A percentile compares a stretch with the other conserved stretches of the same genome.
Conservation (phyloP, 2,113 vertebrate genomes). For the Cacatua alba region DNA sequence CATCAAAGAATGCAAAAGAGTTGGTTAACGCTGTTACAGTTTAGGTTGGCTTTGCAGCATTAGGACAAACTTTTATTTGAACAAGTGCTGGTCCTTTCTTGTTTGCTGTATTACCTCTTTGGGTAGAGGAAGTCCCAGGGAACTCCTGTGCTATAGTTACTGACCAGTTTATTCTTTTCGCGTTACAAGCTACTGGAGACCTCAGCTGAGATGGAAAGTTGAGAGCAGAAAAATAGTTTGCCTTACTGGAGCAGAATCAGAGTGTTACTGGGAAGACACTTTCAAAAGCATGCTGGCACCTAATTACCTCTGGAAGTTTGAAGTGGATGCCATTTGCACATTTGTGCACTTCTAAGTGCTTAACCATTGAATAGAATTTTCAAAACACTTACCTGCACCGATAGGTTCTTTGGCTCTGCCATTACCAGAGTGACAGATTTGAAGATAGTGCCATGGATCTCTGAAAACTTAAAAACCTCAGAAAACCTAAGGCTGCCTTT, state of each 20-base stretch:
- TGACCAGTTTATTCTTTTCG: background rate
- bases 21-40: background rate
- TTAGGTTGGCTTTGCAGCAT: background rate
- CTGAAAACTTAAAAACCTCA: background rate
- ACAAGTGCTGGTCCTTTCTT: background rate
- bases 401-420: background rate
- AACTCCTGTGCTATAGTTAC: background rate
- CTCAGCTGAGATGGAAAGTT: background rate
- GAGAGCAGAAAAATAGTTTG: background rate
- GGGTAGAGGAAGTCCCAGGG: background rate
- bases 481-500: background rate
- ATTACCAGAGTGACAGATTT: background rate
- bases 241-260: background rate
- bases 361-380: background rate
- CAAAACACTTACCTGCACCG: background rate
- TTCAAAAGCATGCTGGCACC: background rate
- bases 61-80: background rate
- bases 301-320: background rate
- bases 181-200: background rate
- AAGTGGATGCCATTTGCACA: background rate
- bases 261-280: background rate
- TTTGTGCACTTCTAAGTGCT: background rate
- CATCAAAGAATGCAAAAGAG: background rate
- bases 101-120: background rate
- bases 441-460: background rate